Base-by-base conservation (phyloP, 2,113 vertebrate species). In the Esox niger region DNA sequence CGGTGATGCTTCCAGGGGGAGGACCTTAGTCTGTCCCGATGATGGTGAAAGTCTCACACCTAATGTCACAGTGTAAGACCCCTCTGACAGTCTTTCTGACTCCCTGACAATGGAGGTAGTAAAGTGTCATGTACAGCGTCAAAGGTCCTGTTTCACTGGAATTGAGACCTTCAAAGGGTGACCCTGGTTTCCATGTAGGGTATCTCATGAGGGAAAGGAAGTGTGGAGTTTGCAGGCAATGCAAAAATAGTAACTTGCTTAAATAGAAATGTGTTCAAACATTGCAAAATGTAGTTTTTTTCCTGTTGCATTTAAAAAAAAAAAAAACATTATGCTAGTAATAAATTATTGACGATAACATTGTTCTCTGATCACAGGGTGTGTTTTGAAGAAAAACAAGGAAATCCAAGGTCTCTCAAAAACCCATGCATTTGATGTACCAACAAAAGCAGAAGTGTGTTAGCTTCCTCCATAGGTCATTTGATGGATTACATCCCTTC, bases 361-460 rank as follows among this genome's bases (percentile, higher is more conserved):
- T 10, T 11, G 2, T 27, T 8, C 25, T 21, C 70, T 69, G 57
- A 57, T 63, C 59, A 25, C 49, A 80, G 62, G 77, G 6, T 55
- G 35, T 1, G 55, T 35, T 52, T 55, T 27, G 21, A 30, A 25
- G 15, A n/a, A 57, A 70, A 67, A 4, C 32, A 72, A 64, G 49
- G 62, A 81, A 84, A 88, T 80, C 82, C 81, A 74, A n/a, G 61
- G 80, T 82, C 88, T 80, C 82, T 82, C 76, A n/a, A 69, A 77
- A 76, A 60, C 2, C 61, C 4, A 68, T 64, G 70, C 73, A n/a
- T n/a, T n/a, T n/a, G n/a, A n/a, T n/a, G n/a, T 75, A 78, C 47
- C 71, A 59, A 64, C 77, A 46, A 27, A 63, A 58, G 62, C 57
- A 73, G 59, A 70, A 66, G 32, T 6, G 25, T 71, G 60, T 69